phyloP scores from a whole-genome alignment of 1,140 invertebrate species.

The Nasonia longicornis region DNA sequence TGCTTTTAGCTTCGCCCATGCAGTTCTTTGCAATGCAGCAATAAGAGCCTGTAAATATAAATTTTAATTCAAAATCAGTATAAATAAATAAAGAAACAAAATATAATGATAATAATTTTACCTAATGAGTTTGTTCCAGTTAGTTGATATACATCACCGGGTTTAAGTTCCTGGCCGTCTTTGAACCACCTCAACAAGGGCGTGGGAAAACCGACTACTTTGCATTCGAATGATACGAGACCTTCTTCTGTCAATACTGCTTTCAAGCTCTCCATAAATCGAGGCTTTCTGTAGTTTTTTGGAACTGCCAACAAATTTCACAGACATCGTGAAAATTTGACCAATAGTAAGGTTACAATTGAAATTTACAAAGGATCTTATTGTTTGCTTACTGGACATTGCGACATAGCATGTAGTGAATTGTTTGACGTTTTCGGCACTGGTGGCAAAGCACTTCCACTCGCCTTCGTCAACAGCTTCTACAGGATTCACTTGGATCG shows the following conservation, averaged over 20 bases:
- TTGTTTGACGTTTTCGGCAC: constrained; percentile 77
- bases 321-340: constrained; percentile 23
- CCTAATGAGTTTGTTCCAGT: constrained; percentile 87
- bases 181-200: constrained; percentile 90
- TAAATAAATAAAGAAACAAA: neutral
- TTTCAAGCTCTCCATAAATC: constrained; percentile 89
- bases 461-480: constrained; percentile 86
- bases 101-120: constrained; percentile 50
- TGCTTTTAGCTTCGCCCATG: constrained; percentile 90
- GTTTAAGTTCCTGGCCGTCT: constrained; percentile 90
- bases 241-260: constrained; percentile 91
- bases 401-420: constrained; percentile 78
- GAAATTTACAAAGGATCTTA: neutral
- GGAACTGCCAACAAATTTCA: constrained; percentile 75
- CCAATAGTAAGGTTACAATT: constrained; percentile 5
- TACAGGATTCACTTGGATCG: constrained; percentile 78
- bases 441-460: constrained; percentile 89
- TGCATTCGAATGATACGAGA: constrained; percentile 91
- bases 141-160: constrained; percentile 91
- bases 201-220: constrained; percentile 91
- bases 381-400: constrained; percentile 75
- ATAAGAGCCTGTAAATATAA: constrained; percentile 78
- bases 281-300: constrained; percentile 88
- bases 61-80: neutral
- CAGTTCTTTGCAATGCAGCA: constrained; percentile 92